Conservation (phyloP, 2,113 vertebrate species). For the Microcebus murinus region DNA sequence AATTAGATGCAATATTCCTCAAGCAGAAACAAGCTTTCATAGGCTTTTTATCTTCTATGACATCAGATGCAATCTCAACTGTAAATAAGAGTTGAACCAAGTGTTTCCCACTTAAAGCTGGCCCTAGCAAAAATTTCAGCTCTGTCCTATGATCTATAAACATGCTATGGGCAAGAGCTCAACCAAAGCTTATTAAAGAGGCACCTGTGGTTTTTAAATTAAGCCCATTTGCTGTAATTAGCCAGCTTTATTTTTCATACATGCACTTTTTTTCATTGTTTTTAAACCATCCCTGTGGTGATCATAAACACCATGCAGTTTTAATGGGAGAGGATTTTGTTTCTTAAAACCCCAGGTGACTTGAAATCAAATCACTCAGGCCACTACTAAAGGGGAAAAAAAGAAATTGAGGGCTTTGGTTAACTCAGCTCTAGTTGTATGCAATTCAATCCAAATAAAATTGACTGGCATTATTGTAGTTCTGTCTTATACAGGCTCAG, state of each 20-base stretch:
- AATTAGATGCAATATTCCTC: slow-evolving; percentile 66
- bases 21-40: slow-evolving; percentile 67
- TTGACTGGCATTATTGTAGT: slow-evolving; percentile 23
- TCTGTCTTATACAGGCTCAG: not conserved
- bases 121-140: slow-evolving; percentile 71
- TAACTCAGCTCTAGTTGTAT: slow-evolving; percentile 26
- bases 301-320: slow-evolving; percentile 76
- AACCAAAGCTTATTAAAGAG: slow-evolving; percentile 83
- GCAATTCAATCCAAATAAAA: slow-evolving; percentile 54
- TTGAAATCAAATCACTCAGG: slow-evolving; percentile 62
- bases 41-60: slow-evolving; percentile 78
- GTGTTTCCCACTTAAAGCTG: slow-evolving; percentile 77
- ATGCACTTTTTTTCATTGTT: slow-evolving; percentile 78
- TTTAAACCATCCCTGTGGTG: slow-evolving; percentile 57
- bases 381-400: slow-evolving; percentile 31
- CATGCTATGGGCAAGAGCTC: slow-evolving; percentile 76
- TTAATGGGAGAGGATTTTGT: slow-evolving; percentile 67
- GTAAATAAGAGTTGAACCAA: slow-evolving; percentile 67
- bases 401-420: slow-evolving; percentile 48
- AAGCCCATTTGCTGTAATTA: slow-evolving; percentile 84
- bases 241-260: slow-evolving; percentile 76
- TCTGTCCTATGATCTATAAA: slow-evolving; percentile 74
- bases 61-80: slow-evolving; percentile 72
- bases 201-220: slow-evolving; percentile 83
- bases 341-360: slow-evolving; percentile 63